Evolutionary conservation across 2,888 invertebrate species (phyloP), one percentile per base, ranked within the genome.

Genomic region (Polymixis lichenea): DNA sequence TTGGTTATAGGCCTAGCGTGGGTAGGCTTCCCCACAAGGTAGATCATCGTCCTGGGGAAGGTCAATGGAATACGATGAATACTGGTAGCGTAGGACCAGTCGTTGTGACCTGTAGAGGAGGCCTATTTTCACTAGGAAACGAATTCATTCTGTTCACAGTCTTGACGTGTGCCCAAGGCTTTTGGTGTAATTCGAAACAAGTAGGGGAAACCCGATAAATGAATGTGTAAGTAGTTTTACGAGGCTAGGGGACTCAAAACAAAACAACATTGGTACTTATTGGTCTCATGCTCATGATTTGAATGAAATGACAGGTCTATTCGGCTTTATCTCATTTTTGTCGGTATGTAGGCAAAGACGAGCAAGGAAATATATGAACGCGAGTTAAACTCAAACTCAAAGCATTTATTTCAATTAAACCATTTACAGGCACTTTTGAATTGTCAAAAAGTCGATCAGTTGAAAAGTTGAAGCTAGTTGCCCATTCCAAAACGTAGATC

Each of bases 41-140:
- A 32, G 76, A 55, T 75, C 46, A 55, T 49, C 13, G 55, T 53
- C n/a, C 75, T 53, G 38, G n/a, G 8, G 11, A 61, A 51, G 75
- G 60, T 61, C 19, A 51, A 22, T 0, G 7, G 15, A n/a, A n/a
- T n/a, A 13, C 17, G 5, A 17, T 43, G 9, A 28, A 25, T 51
- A 5, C 9, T 9, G 19, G n/a, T 15, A n/a, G 43, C 22, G n/a
- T 1, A 49, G 2, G 9, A 58, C 49, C 56, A 11, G 70, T 13
- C n/a, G 38, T 65, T 46, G 13, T 32, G 66, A 28, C 2, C 19
- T 58, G 11, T 32, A 17, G 28, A 51, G 2, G 32, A 32, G 2
- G 15, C 7, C 9, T 22, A 61, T 22, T 15, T 22, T n/a, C 8
- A 62, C 15, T 61, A 22, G 17, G 56, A 58, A 58, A 25, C 25